phyloP scores from a whole-genome alignment of 1,140 invertebrate species.

The Lineus longissimus region DNA sequence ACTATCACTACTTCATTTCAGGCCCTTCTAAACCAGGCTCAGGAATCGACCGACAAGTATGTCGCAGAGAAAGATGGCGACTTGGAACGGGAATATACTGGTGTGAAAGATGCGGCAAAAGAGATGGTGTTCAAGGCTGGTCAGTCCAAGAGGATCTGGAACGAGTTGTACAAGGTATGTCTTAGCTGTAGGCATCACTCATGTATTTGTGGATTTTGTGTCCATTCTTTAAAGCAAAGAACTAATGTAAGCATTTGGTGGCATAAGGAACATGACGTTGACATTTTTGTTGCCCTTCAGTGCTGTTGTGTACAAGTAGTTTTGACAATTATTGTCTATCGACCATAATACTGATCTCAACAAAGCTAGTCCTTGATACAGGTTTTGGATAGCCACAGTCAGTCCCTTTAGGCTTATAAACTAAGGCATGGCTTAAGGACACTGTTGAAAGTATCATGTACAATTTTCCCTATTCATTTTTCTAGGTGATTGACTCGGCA shows the following conservation, averaged over 20 bases:
- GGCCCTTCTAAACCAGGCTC: slow-evolving; percentile 4
- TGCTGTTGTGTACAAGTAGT: too few relatives aligned
- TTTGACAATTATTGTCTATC: too few relatives aligned
- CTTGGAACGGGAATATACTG: slow-evolving; percentile 59
- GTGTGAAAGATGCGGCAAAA: slow-evolving; percentile 41
- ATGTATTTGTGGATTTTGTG: neutral
- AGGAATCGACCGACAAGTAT: slow-evolving; percentile 69
- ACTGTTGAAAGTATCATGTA: too few relatives aligned
- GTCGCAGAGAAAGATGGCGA: slow-evolving; percentile 75
- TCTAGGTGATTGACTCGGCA: slow-evolving; percentile 89
- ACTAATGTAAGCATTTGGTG: neutral
- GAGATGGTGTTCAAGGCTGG: slow-evolving; percentile 64
- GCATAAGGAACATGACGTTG: neutral
- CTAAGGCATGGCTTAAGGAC: too few relatives aligned
- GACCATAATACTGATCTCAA: too few relatives aligned
- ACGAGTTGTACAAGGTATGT: slow-evolving; percentile 90
- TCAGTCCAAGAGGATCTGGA: slow-evolving; percentile 97
- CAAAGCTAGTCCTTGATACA: too few relatives aligned
- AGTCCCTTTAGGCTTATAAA: too few relatives aligned
- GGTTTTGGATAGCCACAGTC: too few relatives aligned
- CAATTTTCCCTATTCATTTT: slow-evolving; percentile 5
- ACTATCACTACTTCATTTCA: neutral
- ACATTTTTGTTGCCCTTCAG: neutral
- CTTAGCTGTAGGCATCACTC: neutral
- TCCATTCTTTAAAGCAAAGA: neutral